phyloP scores from a whole-genome alignment of 1,140 invertebrate species.

The Drosophila elegans region DNA sequence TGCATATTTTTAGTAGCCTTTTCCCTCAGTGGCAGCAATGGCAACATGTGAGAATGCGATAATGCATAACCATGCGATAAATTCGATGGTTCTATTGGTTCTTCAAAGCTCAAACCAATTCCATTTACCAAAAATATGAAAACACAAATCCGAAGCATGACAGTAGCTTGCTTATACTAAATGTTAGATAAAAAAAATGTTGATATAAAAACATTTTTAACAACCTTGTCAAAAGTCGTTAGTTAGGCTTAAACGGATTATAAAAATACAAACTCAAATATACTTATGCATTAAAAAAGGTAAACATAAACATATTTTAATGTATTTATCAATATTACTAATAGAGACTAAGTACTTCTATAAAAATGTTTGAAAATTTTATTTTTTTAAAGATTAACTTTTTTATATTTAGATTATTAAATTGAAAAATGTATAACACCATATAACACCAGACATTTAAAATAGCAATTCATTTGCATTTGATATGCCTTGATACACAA shows the following conservation, averaged over 20 bases:
- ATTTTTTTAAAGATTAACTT: too few species aligned
- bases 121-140: background rate
- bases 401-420: too few species aligned
- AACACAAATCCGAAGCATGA: background rate
- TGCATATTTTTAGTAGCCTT: background rate
- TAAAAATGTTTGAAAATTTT: too few species aligned
- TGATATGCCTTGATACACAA: background rate
- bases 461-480: background rate
- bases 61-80: conserved; percentile 10
- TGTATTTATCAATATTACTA: too few species aligned
- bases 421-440: too few species aligned
- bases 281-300: too few species aligned
- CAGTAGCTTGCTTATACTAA: background rate
- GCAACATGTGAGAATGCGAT: conserved; percentile 14
- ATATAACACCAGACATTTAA: too few species aligned
- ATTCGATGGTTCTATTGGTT: background rate
- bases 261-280: too few species aligned
- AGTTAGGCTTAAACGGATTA: background rate
- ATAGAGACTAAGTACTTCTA: too few species aligned
- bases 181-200: background rate
- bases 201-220: background rate
- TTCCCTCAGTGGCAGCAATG: conserved; percentile 13
- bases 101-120: background rate
- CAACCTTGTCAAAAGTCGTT: background rate
- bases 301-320: too few species aligned